A percentile compares a stretch with the other conserved stretches of the same genome.
Conservation (phyloP, 2,113 vertebrate genomes). For the Butorides virescens region DNA sequence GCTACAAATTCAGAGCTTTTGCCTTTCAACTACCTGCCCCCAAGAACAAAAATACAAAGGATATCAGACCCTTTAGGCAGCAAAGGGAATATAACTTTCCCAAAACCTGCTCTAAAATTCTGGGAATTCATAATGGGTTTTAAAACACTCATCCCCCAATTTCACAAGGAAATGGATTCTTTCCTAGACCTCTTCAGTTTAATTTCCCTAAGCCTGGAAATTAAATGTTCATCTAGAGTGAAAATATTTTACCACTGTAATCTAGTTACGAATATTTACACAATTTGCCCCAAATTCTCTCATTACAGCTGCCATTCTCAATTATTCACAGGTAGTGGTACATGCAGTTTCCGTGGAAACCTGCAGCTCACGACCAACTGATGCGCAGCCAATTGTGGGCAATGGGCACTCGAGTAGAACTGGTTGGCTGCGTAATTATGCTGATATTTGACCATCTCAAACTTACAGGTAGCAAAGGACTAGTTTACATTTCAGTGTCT, state of each 20-base stretch:
- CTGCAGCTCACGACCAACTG: constrained; percentile 32
- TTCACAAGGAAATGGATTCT: constrained; percentile 2
- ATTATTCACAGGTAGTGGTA: constrained; percentile 71
- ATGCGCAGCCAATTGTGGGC: constrained; percentile 35
- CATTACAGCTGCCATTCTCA: constrained; percentile 66
- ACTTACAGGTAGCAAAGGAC: background rate
- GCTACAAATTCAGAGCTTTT: constrained; percentile 2
- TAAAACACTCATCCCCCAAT: background rate
- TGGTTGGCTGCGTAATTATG: background rate
- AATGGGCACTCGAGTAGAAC: constrained; percentile 55
- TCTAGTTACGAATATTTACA: constrained; percentile 70
- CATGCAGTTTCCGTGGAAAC: constrained; percentile 75
- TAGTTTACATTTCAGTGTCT: constrained; percentile 34
- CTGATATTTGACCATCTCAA: constrained; percentile 44
- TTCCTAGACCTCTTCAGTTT: constrained; percentile 52
- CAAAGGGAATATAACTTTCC: background rate
- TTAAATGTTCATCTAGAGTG: constrained; percentile 55
- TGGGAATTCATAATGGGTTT: constrained; percentile 30
- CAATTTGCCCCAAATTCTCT: constrained; percentile 64
- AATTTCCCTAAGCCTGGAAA: constrained; percentile 59
- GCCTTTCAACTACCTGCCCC: background rate
- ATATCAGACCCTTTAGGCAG: background rate
- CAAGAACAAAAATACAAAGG: constrained; percentile 26
- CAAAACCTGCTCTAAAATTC: constrained; percentile 14
- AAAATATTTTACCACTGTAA: constrained; percentile 68